phyloP scores from a whole-genome alignment of 2,888 invertebrate species.

The Neoitamus cyanurus region DNA sequence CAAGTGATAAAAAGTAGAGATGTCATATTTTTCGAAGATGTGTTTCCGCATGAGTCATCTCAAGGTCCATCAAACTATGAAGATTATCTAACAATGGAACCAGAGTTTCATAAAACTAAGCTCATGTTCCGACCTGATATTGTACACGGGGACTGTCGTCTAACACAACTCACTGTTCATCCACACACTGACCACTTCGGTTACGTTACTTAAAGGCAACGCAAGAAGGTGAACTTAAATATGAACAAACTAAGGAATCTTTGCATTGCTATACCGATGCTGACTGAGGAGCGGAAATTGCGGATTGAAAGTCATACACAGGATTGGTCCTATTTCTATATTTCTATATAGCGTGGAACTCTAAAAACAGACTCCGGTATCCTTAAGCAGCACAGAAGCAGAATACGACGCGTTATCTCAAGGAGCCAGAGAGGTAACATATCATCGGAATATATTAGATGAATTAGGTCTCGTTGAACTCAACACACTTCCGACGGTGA shows the following conservation, averaged over 20 bases:
- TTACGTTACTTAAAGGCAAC: no score
- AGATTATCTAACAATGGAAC: not conserved
- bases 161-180: no score
- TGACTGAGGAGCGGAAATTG: no score
- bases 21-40: constrained; percentile 53
- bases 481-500: no score
- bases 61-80: not conserved
- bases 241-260: no score
- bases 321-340: no score
- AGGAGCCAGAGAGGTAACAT: constrained; percentile 49
- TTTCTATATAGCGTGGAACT: constrained; percentile 46
- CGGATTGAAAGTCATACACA: not conserved
- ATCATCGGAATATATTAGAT: constrained; percentile 13
- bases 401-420: constrained; percentile 45
- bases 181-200: no score
- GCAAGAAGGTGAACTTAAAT: no score
- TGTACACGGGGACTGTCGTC: no score
- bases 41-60: constrained; percentile 42
- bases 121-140: no score
- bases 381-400: constrained; percentile 52
- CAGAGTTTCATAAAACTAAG: not conserved
- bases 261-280: no score
- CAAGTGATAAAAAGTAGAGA: constrained; percentile 40
- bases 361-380: constrained; percentile 49
- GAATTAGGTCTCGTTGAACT: not conserved